phyloP scores from a whole-genome alignment of 2,888 invertebrate genomes.

The Torymus aiolomorphi region DNA sequence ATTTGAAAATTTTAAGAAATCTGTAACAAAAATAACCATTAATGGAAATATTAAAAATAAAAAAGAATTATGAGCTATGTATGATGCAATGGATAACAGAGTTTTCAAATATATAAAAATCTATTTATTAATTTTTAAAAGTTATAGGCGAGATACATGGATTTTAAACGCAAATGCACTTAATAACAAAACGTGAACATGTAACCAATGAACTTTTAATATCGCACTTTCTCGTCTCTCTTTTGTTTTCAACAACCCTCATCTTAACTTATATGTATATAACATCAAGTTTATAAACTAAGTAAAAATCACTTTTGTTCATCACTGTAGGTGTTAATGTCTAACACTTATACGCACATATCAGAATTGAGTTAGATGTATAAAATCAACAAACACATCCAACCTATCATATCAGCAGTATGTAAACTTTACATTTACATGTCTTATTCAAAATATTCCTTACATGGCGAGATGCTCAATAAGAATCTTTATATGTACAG shows the following conservation, averaged over 20 bases:
- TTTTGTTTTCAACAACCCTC: slow-evolving; percentile 22
- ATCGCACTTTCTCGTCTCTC: slow-evolving; percentile 1
- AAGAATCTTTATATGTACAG: slow-evolving; percentile 23
- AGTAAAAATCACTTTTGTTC: slow-evolving; percentile 12
- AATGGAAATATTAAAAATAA: too few relatives aligned
- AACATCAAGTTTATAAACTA: neutral
- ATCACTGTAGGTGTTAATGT: neutral
- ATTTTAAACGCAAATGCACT: slow-evolving; percentile 38
- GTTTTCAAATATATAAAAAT: slow-evolving; percentile 57
- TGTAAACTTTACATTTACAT: neutral
- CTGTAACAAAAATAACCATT: too few relatives aligned
- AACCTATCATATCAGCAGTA: neutral
- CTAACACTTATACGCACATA: neutral
- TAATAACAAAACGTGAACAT: slow-evolving; percentile 44
- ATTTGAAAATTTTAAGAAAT: too few relatives aligned
- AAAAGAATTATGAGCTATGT: neutral
- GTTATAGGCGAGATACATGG: slow-evolving; percentile 52
- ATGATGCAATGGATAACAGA: slow-evolving; percentile 30
- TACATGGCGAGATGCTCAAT: neutral
- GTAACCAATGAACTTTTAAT: slow-evolving; percentile 44
- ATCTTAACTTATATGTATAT: neutral
- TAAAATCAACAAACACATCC: slow-evolving; percentile 10
- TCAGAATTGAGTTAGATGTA: neutral
- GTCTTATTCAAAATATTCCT: slow-evolving; percentile 35
- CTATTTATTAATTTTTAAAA: slow-evolving; percentile 52